phyloP scores from a whole-genome alignment of 2,888 invertebrate species.

The Odontocolon sp. region DNA sequence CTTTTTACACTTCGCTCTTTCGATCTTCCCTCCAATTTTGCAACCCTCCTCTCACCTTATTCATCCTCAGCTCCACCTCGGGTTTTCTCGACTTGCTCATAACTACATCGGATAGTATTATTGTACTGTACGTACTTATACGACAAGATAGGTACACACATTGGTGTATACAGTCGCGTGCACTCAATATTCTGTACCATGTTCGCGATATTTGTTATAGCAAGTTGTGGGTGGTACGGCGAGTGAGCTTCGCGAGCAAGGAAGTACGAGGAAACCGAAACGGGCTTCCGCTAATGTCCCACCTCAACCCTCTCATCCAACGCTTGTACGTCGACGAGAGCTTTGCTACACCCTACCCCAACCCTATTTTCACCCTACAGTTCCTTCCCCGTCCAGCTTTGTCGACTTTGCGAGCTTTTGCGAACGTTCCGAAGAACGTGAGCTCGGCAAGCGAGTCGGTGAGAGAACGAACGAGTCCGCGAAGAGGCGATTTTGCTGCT shows the following conservation, averaged over 20 bases:
- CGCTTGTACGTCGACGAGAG: not conserved
- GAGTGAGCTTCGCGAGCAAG: slow-evolving; percentile 21
- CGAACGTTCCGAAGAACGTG: slow-evolving; percentile 29
- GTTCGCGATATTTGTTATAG: slow-evolving; percentile 65
- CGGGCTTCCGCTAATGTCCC: slow-evolving; percentile 63
- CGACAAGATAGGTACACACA: slow-evolving; percentile 12
- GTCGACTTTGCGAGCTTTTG: slow-evolving; percentile 37
- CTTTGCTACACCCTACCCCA: no score
- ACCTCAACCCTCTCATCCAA: slow-evolving; percentile 8
- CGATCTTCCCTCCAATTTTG: no score
- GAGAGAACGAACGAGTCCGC: slow-evolving; percentile 2
- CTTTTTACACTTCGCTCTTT: no score
- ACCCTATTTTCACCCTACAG: no score
- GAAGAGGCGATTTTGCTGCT: slow-evolving; percentile 35
- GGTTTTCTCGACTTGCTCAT: not conserved
- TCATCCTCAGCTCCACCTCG: slow-evolving; percentile 3
- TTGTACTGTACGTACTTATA: not conserved
- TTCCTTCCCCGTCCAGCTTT: not conserved
- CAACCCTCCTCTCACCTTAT: not conserved
- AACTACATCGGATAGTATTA: slow-evolving; percentile 32
- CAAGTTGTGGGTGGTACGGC: slow-evolving; percentile 48
- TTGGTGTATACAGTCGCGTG: slow-evolving; percentile 34
- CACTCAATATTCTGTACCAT: slow-evolving; percentile 65
- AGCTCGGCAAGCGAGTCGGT: slow-evolving; percentile 10
- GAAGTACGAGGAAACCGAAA: slow-evolving; percentile 52